Evolutionary conservation across 2,113 vertebrate species (phyloP).

Genomic region (Egretta garzetta): DNA sequence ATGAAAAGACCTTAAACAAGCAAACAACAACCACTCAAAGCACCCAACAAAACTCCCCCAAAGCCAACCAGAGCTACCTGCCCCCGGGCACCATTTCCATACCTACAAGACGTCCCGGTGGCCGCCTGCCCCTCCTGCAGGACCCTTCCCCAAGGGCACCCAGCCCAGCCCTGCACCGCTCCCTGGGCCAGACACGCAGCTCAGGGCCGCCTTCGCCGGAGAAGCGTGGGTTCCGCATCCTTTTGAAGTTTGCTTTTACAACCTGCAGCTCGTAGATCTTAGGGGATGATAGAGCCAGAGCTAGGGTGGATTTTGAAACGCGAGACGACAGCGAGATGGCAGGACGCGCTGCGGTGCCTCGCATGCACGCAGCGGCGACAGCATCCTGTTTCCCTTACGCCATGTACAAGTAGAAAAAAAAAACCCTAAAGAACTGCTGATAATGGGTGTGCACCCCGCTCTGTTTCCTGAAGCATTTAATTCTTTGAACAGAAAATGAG

Average conservation of each 20-base stretch:
- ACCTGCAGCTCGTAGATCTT: neutral
- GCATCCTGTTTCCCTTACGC: neutral
- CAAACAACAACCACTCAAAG: accelerated
- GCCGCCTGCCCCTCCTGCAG: neutral
- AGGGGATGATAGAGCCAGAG: neutral
- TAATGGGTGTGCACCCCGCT: neutral
- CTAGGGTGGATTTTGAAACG: neutral
- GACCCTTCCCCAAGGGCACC: neutral
- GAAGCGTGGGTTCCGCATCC: accelerated
- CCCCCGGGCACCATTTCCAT: neutral
- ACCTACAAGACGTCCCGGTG: accelerated
- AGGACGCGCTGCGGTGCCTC: neutral
- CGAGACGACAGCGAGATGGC: neutral
- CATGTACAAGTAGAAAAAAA: neutral
- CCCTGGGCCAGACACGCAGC: neutral
- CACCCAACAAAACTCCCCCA: neutral
- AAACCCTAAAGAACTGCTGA: neutral
- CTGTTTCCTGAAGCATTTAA: neutral
- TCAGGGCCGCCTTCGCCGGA: accelerated
- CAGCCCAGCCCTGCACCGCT: neutral
- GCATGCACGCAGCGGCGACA: neutral
- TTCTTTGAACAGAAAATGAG: neutral
- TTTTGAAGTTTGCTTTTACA: neutral
- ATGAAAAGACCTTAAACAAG: neutral
- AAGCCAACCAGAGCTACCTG: accelerated